A percentile compares a stretch with the other conserved stretches of the same genome.
phyloP scores from a whole-genome alignment of 2,797 vertebrate species.

The Ispidina lecontei region DNA sequence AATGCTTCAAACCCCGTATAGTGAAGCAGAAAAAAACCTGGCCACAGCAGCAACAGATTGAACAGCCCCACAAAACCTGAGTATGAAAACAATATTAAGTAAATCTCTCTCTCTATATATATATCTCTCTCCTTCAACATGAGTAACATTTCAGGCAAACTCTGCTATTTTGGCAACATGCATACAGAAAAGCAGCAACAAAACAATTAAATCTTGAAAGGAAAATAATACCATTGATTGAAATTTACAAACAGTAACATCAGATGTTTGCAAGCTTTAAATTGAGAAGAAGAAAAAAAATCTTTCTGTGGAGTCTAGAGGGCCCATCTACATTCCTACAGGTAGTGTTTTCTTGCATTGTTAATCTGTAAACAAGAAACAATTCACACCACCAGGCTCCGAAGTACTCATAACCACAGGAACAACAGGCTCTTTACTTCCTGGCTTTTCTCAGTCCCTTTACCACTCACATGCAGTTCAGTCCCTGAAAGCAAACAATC shows the following conservation, averaged over 20 bases:
- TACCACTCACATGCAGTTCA: not conserved
- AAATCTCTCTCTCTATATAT: not conserved
- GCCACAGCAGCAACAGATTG: constrained; percentile 95
- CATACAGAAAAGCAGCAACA: not conserved
- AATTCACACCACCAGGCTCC: not conserved
- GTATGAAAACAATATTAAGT: not conserved
- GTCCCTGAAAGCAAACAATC: not conserved
- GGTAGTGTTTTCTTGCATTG: not conserved
- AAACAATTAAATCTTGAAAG: not conserved
- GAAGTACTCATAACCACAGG: not conserved
- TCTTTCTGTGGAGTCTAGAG: not conserved
- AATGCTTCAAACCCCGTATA: constrained; percentile 95
- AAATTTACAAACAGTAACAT: not conserved
- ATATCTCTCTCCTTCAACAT: not conserved
- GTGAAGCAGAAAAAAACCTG: constrained; percentile 94
- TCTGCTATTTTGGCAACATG: not conserved
- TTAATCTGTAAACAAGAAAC: not conserved
- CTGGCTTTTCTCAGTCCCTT: not conserved
- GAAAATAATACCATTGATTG: not conserved
- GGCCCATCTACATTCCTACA: not conserved
- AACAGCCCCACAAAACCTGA: constrained; percentile 96
- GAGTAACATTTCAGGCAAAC: not conserved
- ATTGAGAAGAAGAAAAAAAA: not conserved
- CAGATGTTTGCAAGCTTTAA: not conserved
- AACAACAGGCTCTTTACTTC: not conserved